phyloP scores from a whole-genome alignment of 2,113 vertebrate genomes.

The Apistogramma diplotaenia region DNA sequence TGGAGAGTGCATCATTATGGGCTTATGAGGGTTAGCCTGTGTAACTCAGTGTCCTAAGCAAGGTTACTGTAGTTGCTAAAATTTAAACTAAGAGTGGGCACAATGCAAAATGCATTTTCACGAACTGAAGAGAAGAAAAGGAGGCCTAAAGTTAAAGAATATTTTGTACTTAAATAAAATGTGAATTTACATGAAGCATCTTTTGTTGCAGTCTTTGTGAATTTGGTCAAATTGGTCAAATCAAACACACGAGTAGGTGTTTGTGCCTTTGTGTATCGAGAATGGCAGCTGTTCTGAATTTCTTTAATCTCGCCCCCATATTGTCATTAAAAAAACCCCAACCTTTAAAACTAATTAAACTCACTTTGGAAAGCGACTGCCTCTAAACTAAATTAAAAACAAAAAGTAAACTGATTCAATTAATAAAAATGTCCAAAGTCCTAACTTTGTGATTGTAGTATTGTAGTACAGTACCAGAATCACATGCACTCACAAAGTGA shows the following conservation, averaged over 20 bases:
- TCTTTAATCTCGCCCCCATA: not conserved
- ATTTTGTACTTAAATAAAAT: too few species aligned
- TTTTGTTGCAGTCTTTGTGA: not conserved
- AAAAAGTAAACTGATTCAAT: not conserved
- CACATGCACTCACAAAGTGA: constrained; percentile 3
- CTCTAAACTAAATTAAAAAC: not conserved
- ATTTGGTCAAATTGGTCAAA: not conserved
- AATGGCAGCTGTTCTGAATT: not conserved
- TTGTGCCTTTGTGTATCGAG: too few species aligned
- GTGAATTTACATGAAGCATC: too few species aligned
- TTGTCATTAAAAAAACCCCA: not conserved
- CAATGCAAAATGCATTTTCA: not conserved
- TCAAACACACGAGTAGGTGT: not conserved
- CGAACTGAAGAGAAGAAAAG: not conserved
- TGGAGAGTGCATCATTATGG: not conserved
- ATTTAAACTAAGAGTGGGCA: not conserved
- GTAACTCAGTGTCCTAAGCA: constrained; percentile 6
- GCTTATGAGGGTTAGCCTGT: constrained; percentile 24
- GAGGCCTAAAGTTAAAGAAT: not conserved
- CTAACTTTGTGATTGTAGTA: constrained; percentile 38
- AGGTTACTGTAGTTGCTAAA: not conserved
- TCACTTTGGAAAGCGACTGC: not conserved
- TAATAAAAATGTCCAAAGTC: not conserved
- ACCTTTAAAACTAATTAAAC: not conserved
- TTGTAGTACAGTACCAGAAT: not conserved